A percentile compares a stretch with the other conserved stretches of the same genome.
Conservation (phyloP, 2,888 invertebrate species). For the Leptarthrus brevirostris region DNA sequence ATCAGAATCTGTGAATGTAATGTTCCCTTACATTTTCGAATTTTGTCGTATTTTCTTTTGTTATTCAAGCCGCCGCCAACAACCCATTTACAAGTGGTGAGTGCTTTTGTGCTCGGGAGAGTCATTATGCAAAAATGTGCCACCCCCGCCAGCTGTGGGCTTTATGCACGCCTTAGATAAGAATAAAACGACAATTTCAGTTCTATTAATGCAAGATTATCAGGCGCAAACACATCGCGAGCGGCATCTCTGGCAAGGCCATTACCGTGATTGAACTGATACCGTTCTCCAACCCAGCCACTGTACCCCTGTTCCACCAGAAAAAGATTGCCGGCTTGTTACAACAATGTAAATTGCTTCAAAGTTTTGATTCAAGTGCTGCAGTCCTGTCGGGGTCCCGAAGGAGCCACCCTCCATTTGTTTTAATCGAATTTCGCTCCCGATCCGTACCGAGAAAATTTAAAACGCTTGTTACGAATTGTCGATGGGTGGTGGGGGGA, state of each 20-base stretch:
- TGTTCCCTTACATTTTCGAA: constrained; percentile 24
- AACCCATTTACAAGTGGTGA: constrained; percentile 13
- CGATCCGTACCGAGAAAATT: not conserved
- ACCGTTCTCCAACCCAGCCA: not conserved
- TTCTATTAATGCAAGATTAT: constrained; percentile 38
- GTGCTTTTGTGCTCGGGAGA: constrained; percentile 7
- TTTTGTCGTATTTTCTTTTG: constrained; percentile 42
- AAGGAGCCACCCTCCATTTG: constrained; percentile 10
- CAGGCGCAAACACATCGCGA: constrained; percentile 31
- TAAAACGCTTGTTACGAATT: not conserved
- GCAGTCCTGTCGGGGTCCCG: not conserved
- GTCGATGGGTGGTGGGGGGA: not conserved
- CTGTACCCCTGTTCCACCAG: not conserved
- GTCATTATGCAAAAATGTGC: constrained; percentile 11
- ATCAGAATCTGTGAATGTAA: not conserved
- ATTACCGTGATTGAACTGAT: constrained; percentile 34
- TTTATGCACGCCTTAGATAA: constrained; percentile 22
- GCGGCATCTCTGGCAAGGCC: constrained; percentile 17
- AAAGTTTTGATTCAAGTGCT: constrained; percentile 1
- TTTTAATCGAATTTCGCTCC: constrained; percentile 19
- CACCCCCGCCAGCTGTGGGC: not conserved
- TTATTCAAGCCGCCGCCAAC: constrained; percentile 27
- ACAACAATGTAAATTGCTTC: not conserved
- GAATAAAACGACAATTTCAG: constrained; percentile 28
- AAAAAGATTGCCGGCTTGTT: not conserved